Evolutionary conservation across 2,113 vertebrate genomes (phyloP).

Genomic region (Halichoerus grypus): DNA sequence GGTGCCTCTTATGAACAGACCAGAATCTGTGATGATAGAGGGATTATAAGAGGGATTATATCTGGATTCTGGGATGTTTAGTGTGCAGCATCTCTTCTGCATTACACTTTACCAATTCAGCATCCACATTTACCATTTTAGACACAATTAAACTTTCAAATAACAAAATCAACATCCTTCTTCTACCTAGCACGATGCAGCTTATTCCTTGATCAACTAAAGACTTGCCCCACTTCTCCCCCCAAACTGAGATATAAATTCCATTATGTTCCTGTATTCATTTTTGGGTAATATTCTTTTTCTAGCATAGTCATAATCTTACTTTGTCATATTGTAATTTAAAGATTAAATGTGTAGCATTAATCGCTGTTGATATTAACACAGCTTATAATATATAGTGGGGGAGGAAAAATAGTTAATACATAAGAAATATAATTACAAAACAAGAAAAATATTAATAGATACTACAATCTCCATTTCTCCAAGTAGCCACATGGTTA

Average conservation of each 20-base stretch:
- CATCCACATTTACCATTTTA: background rate
- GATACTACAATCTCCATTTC: background rate
- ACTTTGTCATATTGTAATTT: background rate
- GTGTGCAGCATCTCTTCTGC: background rate
- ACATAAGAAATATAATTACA: background rate
- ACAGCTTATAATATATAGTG: background rate
- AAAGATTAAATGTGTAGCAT: slow-evolving; percentile 12
- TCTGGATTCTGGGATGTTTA: background rate
- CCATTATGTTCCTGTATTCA: background rate
- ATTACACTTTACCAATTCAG: background rate
- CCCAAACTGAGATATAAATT: background rate
- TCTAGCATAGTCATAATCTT: background rate
- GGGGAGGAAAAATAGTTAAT: background rate
- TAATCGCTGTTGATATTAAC: background rate
- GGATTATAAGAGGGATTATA: background rate
- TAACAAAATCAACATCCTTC: background rate
- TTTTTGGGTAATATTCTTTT: background rate
- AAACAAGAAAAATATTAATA: background rate
- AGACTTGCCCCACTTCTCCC: background rate
- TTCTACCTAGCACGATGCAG: background rate
- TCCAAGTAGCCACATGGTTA: background rate
- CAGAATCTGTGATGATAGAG: background rate
- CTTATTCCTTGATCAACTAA: background rate
- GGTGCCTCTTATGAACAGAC: background rate
- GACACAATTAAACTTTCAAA: background rate